Evolutionary conservation across 2,888 invertebrate species (phyloP), one percentile per base, ranked within the genome.

Genomic region (Geotrupes spiniger): DNA sequence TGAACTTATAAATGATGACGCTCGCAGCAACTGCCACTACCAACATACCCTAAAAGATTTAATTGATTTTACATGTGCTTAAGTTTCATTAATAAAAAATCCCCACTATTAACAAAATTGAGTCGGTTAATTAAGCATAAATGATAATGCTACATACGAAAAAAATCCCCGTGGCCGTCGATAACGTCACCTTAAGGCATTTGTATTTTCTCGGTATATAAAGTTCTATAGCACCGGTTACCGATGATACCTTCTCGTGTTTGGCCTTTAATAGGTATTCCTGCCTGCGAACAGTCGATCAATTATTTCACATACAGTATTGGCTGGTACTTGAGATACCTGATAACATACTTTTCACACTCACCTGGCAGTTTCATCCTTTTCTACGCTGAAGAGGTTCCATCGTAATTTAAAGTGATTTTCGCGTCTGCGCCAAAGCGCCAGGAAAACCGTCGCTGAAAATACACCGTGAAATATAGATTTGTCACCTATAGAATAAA

Each of bases 381-480:
- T 29, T 14, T 21, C 4, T 12, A 44, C 9, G 21, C 29, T 27
- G 9, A 16, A 37, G 1, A 37, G 29, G 15, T 44, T 44, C 44
- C 44, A 44, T 1, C 38, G 25, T 21, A 44, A 3, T 12, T 38
- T 44, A 6, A 44, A 10, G 8, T 16, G 21, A 5, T 17, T 28
- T 2, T 38, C 10, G 2, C 29, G 12, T 16, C 38, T 12, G 6
- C 6, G 21, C 71, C 71, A 71, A 12, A 69, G 49, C 45, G 63
- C 62, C 16, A 64, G 37, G 47, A 70, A 46, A 9, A 9, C 11
- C n/a, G 40, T 46, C 6, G 46, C 46, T 71, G 40, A 43, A 61
- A 56, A 46, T 43, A 9, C 14, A n/a, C n/a, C n/a, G n/a, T n/a
- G 11, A 31, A 31, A n/a, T 21, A n/a, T 12, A 44, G 10, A 36